Conservation (phyloP, 2,113 vertebrate species). For the Alethe castanea region DNA sequence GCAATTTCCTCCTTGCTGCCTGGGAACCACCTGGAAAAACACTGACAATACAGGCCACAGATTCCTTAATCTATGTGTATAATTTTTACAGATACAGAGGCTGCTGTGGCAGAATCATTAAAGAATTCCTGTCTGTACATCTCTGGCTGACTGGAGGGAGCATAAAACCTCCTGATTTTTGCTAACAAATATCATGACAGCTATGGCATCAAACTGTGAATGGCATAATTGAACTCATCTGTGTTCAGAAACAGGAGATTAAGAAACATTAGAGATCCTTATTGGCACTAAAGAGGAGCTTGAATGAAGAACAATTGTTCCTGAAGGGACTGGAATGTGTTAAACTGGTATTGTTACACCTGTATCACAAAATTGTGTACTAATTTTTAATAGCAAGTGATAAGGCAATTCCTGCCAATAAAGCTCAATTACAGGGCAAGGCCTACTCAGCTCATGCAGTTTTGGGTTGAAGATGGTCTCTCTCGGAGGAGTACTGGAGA, state of each 20-base stretch:
- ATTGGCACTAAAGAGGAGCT: not conserved
- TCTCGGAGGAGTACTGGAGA: accelerated
- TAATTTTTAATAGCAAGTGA: not conserved
- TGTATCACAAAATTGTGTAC: not conserved
- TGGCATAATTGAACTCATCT: not conserved
- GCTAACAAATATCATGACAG: not conserved
- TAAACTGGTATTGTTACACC: not conserved
- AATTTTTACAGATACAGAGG: not conserved
- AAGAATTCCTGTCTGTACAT: not conserved
- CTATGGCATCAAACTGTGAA: not conserved
- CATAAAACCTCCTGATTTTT: not conserved
- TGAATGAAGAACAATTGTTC: not conserved
- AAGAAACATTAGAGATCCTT: not conserved
- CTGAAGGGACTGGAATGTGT: not conserved
- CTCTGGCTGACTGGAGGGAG: not conserved
- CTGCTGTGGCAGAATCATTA: not conserved
- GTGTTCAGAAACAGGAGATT: not conserved
- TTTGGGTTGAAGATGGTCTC: not conserved
- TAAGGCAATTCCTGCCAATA: not conserved
- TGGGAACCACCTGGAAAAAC: not conserved
- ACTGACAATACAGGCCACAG: not conserved
- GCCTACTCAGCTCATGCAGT: not conserved
- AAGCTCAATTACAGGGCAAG: not conserved
- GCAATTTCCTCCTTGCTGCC: constrained; percentile 32
- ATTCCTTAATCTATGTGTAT: not conserved